These are phyloP conservation scores for Tetranychus truncatus DNA, from an alignment of 2,888 invertebrate species.

Conservation along the genomic window DNA sequence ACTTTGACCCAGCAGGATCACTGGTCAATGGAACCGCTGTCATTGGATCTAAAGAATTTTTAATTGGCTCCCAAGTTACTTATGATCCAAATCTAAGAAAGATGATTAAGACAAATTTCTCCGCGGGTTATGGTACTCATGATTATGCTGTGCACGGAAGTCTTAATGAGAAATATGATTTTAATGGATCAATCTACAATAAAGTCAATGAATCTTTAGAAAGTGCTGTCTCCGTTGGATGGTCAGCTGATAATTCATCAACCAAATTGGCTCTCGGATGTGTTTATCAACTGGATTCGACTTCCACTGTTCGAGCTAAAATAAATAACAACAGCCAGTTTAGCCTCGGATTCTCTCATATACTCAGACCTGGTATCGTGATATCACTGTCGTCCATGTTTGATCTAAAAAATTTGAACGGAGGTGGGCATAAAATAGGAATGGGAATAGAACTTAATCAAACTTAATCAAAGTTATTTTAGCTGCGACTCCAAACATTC, in stretches of 20 bases:
- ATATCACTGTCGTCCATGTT: slow-evolving; percentile 75
- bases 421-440: slow-evolving; percentile 92
- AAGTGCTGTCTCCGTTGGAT: slow-evolving; percentile 72
- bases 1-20: slow-evolving; percentile 61
- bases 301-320: slow-evolving; percentile 59
- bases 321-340: slow-evolving; percentile 84
- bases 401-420: slow-evolving; percentile 92
- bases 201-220: slow-evolving; percentile 69
- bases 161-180: slow-evolving; percentile 59
- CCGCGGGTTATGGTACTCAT: background rate
- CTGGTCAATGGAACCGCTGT: slow-evolving; percentile 68
- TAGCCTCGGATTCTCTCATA: slow-evolving; percentile 84
- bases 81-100: slow-evolving; percentile 35
- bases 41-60: slow-evolving; percentile 36
- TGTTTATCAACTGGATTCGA: slow-evolving; percentile 63
- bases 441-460: slow-evolving; percentile 61
- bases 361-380: slow-evolving; percentile 75
- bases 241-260: slow-evolving; percentile 73
- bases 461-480: background rate
- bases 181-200: slow-evolving; percentile 80
- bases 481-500: too few relatives aligned
- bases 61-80: slow-evolving; percentile 34
- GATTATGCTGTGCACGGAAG: background rate
- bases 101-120: background rate
- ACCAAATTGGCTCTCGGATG: slow-evolving; percentile 81